These are phyloP conservation scores for Tursiops truncatus DNA, from an alignment of 2,113 vertebrate species.

Conservation along the genomic window DNA sequence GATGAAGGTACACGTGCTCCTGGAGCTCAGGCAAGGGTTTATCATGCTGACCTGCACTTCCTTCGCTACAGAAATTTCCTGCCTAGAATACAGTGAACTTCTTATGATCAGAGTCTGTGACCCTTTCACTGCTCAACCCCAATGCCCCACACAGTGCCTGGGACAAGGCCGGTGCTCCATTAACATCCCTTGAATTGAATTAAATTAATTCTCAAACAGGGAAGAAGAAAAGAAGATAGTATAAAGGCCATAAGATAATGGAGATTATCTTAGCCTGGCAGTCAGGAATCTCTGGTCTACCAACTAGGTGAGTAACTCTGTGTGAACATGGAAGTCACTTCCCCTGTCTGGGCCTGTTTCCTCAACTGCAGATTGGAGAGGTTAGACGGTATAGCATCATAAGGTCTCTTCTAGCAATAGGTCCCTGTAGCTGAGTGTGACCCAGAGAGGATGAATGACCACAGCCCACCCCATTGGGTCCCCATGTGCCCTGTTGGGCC, in stretches of 20 bases:
- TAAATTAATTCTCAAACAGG: background rate
- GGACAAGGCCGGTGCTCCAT: background rate
- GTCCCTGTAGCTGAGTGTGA: background rate
- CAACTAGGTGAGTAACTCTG: background rate
- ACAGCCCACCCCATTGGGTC: background rate
- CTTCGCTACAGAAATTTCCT: background rate
- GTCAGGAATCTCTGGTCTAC: background rate
- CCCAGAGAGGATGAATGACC: background rate
- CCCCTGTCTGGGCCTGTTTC: background rate
- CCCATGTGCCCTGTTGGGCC: background rate
- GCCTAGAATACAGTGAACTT: background rate
- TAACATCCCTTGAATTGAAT: background rate
- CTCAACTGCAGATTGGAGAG: background rate
- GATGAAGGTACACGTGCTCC: background rate
- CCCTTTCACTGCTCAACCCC: background rate
- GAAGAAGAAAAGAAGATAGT: background rate
- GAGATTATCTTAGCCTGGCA: background rate
- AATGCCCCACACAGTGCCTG: too few relatives aligned
- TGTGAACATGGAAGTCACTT: background rate
- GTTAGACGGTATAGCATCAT: background rate
- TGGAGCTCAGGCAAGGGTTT: background rate
- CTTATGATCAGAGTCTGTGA: background rate
- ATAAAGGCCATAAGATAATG: background rate
- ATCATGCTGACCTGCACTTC: background rate
- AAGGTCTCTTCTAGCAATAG: background rate